Evolutionary conservation across 2,888 invertebrate species (phyloP).

Genomic region (Callimorpha dominula): DNA sequence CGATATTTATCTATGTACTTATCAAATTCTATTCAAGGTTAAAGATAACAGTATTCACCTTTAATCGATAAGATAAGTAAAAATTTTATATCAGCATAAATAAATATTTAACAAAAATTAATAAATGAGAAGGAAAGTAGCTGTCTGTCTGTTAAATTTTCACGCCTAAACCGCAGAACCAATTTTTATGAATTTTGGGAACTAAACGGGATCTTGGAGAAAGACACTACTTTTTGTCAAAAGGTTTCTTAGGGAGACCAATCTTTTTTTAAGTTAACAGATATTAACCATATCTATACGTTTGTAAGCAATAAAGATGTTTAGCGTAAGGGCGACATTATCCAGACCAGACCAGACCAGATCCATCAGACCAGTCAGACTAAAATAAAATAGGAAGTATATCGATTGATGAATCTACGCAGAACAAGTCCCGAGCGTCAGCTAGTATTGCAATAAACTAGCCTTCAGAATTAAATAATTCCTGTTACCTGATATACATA

Average conservation of each 20-base stretch:
- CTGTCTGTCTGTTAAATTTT: not conserved
- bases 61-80: conserved; percentile 1
- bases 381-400: no score
- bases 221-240: no score
- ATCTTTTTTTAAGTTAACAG: no score
- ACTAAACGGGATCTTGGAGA: no score
- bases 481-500: conserved; percentile 5
- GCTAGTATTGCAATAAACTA: not conserved
- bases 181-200: no score
- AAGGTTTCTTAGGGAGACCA: no score
- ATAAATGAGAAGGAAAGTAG: not conserved
- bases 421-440: not conserved
- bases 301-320: no score
- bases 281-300: no score
- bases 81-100: not conserved
- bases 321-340: no score
- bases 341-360: no score
- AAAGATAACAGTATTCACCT: not conserved
- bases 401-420: not conserved
- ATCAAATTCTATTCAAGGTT: not conserved
- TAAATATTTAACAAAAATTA: not conserved
- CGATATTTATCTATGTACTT: not conserved
- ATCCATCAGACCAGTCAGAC: no score
- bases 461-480: not conserved
- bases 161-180: not conserved